Evolutionary conservation across 2,888 invertebrate species (phyloP), one percentile per base, ranked within the genome.

Genomic region (Xestoiulus laeticollis): DNA sequence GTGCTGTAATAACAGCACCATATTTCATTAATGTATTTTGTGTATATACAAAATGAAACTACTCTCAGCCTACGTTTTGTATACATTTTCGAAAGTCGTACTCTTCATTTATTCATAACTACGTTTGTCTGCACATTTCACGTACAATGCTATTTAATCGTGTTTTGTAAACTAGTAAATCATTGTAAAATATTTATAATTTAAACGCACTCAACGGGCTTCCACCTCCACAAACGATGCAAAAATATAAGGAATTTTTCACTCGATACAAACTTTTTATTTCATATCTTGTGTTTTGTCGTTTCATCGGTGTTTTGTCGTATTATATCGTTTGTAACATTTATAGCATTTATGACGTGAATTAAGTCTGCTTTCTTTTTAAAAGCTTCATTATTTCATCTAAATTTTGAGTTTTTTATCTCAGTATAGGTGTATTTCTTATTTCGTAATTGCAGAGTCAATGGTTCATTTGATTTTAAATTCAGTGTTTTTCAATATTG

Each of bases 171-270:
- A 78, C 78, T 78, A 78, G 78, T 78, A 78, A 78, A 78, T 78
- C 26, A 78, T 78, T 78, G 78, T 78, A 78, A 78, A 78, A 78
- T 78, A 78, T 78, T 78, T 78, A 68, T 68, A 78, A 78, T 78
- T 78, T 78, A 78, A 78, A 78, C 78, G 30, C 78, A 78, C 78
- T 78, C 78, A 78, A 78, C 78, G 78, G 78, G 78, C 78, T 78
- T 78, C 78, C 78, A 78, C 78, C 16, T 78, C 16, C 30, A 30
- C 78, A 30, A 78, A 26, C 78, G 78, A 78, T 78, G 78, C 78
- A 78, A 78, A 30, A 78, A 32, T 30, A 30, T 78, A 78, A 32
- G 78, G 78, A 78, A 78, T 78, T 78, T 78, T 78, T 78, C 30
- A 78, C 78, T 78, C 14, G 30, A 78, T 78, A 16, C 30, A 30